Evolutionary conservation across 2,888 invertebrate genomes (phyloP), one percentile per base, ranked within the genome.

Genomic region (Saturnia japonica): DNA sequence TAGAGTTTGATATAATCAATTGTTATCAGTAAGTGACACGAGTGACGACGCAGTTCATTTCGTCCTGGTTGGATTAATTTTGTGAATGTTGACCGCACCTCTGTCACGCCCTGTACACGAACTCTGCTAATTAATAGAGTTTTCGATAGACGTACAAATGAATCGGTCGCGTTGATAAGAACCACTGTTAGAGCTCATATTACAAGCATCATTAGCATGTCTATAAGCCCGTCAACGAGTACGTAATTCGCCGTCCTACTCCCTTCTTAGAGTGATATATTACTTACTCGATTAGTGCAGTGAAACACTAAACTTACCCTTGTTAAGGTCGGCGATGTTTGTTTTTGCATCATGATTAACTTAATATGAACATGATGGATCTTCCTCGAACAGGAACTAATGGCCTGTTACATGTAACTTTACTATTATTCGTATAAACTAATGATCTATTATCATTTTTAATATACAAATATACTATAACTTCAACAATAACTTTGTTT

Each of bases 81-180:
- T 85, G 88, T 87, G 85, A 91, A 92, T 90, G 90, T 87, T 85
- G 88, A 88, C 92, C 93, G 85, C 93, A 81, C 93, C 94, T 86
- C 74, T 77, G 90, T 86, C 91, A 85, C 93, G 80, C 93, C 92
- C 88, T 79, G 75, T 80, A 80, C 78, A 80, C 81, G 81, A 82
- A 82, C 81, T 77, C 73, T 73, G 79, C 91, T 93, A 93, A 93
- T 94, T 93, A 93, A 93, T 89, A 89, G 88, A 86, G 89, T 86
- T 91, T 90, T 90, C 90, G 88, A 91, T 90, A 89, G 86, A 82
- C 82, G 82, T 80, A 81, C 83, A 80, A 77, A 72, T 72, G 72
- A 76, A 75, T 70, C 72, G n/a, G n/a, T n/a, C n/a, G n/a, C n/a
- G 69, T 60, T 66, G 68, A 70, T 73, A 70, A 72, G 73, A 74